Conservation (phyloP, 2,113 vertebrate genomes). For the Odontophorus gujanensis region DNA sequence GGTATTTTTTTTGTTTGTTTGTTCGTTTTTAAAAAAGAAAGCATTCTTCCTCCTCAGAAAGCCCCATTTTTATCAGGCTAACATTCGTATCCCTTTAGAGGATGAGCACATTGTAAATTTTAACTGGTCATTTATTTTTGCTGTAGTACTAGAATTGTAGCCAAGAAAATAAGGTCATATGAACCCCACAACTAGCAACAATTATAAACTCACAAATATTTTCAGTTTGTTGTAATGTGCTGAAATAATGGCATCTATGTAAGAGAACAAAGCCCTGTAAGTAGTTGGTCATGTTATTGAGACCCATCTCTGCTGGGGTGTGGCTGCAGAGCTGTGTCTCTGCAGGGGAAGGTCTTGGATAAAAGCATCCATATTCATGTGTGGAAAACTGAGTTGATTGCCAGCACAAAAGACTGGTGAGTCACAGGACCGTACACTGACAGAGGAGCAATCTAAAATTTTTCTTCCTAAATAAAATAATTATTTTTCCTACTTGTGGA, state of each 20-base stretch:
- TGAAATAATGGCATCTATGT: background rate
- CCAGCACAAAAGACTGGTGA: background rate
- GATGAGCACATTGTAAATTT: background rate
- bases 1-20: background rate
- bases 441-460: background rate
- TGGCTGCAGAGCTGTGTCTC: fast-evolving
- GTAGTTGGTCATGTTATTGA: background rate
- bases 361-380: background rate
- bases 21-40: background rate
- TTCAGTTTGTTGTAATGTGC: background rate
- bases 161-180: background rate
- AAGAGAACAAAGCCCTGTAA: background rate
- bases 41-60: background rate
- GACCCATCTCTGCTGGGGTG: background rate
- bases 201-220: background rate
- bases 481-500: background rate
- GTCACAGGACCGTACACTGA: background rate
- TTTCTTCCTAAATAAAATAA: background rate
- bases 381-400: background rate
- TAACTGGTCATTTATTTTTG: background rate
- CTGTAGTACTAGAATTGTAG: background rate
- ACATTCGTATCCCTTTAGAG: background rate
- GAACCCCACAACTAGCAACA: background rate
- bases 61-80: background rate
- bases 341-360: background rate